phyloP scores from a whole-genome alignment of 2,113 vertebrate species.

The Lycaon pictus region DNA sequence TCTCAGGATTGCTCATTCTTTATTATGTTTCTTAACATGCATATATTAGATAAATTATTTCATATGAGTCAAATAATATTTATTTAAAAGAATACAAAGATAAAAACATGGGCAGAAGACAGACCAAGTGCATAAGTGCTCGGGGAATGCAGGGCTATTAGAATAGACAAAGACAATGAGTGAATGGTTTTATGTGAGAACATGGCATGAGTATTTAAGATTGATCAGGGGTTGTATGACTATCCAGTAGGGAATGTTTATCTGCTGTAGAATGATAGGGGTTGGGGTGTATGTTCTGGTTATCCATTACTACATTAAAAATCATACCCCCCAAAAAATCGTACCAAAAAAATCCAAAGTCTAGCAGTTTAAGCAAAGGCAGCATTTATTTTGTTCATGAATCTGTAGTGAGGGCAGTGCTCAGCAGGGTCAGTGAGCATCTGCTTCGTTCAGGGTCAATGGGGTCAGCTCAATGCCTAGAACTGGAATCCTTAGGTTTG shows the following conservation, averaged over 20 bases:
- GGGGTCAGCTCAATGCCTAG: fast-evolving
- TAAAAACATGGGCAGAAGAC: background rate
- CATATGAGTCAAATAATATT: background rate
- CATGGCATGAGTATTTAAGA: background rate
- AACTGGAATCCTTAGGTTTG: background rate
- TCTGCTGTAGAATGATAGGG: background rate
- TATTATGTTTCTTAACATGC: background rate
- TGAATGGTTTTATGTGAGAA: fast-evolving
- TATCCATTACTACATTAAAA: background rate
- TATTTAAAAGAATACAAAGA: background rate
- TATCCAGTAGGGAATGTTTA: fast-evolving
- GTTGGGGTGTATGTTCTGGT: background rate
- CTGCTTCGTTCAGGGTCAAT: fast-evolving
- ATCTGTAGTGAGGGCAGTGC: too few species aligned
- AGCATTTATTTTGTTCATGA: background rate
- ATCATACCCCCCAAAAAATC: too few species aligned
- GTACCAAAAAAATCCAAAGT: background rate
- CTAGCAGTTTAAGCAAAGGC: background rate
- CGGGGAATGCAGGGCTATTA: fast-evolving
- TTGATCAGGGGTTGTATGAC: background rate
- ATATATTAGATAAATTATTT: background rate
- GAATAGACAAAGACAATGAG: fast-evolving
- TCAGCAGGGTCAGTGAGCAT: fast-evolving
- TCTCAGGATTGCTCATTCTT: background rate
- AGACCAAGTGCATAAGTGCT: fast-evolving